These are phyloP conservation scores for Erpobdella octoculata DNA, from an alignment of 2,888 invertebrate species.

Conservation along the genomic window DNA sequence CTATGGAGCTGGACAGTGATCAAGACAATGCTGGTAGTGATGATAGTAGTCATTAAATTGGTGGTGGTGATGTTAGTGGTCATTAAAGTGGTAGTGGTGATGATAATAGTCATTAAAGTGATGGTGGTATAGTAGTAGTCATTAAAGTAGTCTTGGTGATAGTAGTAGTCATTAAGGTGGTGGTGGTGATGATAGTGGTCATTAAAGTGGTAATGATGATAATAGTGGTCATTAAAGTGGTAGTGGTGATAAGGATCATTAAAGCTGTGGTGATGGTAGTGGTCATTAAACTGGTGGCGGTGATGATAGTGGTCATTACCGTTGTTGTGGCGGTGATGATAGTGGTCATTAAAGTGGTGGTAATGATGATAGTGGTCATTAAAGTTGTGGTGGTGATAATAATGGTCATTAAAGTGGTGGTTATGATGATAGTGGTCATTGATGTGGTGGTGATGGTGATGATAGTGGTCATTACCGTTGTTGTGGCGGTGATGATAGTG, in stretches of 20 bases:
- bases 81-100: conserved; percentile 10
- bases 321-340: not conserved
- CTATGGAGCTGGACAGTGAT: too few relatives aligned
- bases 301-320: not conserved
- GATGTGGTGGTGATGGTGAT: not conserved
- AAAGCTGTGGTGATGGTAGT: not conserved
- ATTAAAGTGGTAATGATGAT: not conserved
- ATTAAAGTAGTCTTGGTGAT: not conserved
- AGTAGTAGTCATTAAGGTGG: not conserved
- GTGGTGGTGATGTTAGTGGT: conserved; percentile 21
- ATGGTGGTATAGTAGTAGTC: not conserved
- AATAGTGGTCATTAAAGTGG: not conserved
- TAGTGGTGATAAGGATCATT: not conserved
- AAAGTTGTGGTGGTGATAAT: conserved; percentile 12
- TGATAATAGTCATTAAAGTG: not conserved
- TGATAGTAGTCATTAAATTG: conserved; percentile 15
- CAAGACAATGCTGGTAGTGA: conserved; percentile 10
- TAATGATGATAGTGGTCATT: conserved; percentile 4
- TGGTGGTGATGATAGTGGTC: not conserved
- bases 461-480: not conserved
- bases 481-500: not conserved
- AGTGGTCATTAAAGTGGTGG: not conserved
- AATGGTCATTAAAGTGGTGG: conserved; percentile 11
- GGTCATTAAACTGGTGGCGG: not conserved
- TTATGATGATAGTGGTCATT: conserved; percentile 15